phyloP scores from a whole-genome alignment of 2,888 invertebrate species.

The Drosophila koepferae region DNA sequence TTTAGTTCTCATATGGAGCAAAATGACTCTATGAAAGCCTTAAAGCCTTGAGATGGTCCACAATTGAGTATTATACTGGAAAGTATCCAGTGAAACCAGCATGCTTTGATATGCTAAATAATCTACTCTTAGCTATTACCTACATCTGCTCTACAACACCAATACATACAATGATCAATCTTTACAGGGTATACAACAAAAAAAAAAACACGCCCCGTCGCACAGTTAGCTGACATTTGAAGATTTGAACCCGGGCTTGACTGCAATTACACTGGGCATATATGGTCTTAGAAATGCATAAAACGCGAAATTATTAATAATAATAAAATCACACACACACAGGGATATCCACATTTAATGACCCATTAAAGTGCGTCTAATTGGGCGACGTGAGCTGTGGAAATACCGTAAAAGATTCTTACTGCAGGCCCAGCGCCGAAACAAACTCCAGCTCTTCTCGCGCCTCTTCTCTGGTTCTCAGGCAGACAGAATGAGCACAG shows the following conservation, averaged over 20 bases:
- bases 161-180: neutral
- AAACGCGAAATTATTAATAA: conserved; percentile 60
- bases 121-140: no score
- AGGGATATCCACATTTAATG: conserved; percentile 51
- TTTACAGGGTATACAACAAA: neutral
- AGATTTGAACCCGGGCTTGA: conserved; percentile 7
- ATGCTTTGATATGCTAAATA: no score
- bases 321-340: conserved; percentile 44
- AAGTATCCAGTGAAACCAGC: no score
- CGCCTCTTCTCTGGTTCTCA: conserved; percentile 26
- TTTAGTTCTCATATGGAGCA: no score
- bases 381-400: conserved; percentile 43
- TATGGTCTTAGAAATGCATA: conserved; percentile 58
- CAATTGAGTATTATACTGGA: no score
- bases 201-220: conserved; percentile 27
- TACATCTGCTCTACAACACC: neutral
- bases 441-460: conserved; percentile 15
- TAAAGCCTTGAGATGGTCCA: no score
- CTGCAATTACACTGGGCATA: conserved; percentile 57
- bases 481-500: conserved; percentile 76
- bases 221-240: conserved; percentile 48
- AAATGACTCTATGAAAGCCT: no score
- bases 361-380: conserved; percentile 64
- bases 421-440: neutral
- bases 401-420: conserved; percentile 54